Conservation (phyloP, 2,113 vertebrate species). For the Sander vitreus region DNA sequence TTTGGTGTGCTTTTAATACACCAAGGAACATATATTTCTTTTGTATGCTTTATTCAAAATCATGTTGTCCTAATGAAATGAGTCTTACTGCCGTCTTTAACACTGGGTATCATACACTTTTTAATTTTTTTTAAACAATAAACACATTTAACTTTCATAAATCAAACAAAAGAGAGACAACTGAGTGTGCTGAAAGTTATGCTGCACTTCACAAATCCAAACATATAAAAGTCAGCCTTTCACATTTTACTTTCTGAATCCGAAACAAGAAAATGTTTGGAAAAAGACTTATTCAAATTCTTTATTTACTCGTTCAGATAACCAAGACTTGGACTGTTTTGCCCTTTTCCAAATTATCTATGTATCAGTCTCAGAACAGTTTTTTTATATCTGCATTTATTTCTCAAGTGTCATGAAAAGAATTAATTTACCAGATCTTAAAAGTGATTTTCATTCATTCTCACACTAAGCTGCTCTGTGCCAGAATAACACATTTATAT, state of each 20-base stretch:
- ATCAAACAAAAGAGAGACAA: constrained; percentile 8
- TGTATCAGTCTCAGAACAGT: constrained; percentile 17
- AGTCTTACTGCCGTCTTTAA: neutral
- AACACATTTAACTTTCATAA: neutral
- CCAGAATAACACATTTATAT: constrained; percentile 72
- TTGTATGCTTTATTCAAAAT: neutral
- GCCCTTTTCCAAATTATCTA: constrained; percentile 26
- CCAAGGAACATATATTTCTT: neutral
- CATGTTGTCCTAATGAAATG: neutral
- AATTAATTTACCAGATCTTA: constrained; percentile 48
- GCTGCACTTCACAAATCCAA: neutral
- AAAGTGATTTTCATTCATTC: constrained; percentile 61
- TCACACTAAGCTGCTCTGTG: constrained; percentile 63
- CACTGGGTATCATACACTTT: neutral
- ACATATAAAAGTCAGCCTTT: constrained; percentile 20
- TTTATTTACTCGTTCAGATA: constrained; percentile 46
- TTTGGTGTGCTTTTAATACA: neutral
- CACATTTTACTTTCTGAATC: constrained; percentile 17
- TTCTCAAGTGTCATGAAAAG: constrained; percentile 30
- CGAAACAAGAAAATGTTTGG: constrained; percentile 28
- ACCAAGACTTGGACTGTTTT: constrained; percentile 2
- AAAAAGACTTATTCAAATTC: constrained; percentile 26
- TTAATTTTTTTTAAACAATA: neutral
- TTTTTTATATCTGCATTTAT: constrained; percentile 34
- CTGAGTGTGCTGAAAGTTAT: neutral